phyloP scores from a whole-genome alignment of 2,888 invertebrate genomes.

The Alviniconcha strummeri region DNA sequence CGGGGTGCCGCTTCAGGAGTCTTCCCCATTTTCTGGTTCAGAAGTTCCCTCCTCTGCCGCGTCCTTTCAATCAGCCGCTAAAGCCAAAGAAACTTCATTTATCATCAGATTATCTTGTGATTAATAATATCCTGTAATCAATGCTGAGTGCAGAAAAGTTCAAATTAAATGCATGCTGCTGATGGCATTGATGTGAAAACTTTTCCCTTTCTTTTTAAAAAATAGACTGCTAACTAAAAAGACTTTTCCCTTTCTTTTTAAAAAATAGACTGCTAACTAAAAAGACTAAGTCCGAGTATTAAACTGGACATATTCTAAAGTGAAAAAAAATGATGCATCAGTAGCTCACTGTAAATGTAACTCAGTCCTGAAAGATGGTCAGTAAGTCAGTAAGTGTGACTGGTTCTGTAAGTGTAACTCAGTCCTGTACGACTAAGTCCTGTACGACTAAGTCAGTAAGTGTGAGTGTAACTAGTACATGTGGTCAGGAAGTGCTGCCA shows the following conservation, averaged over 20 bases:
- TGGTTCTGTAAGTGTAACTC: too few species aligned
- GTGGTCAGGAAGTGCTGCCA: too few species aligned
- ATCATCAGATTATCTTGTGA: neutral
- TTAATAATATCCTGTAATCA: neutral
- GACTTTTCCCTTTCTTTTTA: too few species aligned
- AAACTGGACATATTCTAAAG: too few species aligned
- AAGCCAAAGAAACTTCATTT: neutral
- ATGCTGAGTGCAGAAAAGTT: neutral
- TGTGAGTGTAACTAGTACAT: too few species aligned
- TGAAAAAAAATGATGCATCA: too few species aligned
- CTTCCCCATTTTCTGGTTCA: slow-evolving; percentile 63
- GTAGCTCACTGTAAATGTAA: too few species aligned
- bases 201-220: neutral
- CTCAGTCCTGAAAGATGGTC: too few species aligned
- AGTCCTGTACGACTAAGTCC: too few species aligned
- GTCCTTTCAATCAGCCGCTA: slow-evolving; percentile 62
- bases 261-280: too few species aligned
- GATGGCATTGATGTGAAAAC: neutral
- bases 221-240: neutral
- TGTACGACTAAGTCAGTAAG: too few species aligned
- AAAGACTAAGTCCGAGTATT: neutral
- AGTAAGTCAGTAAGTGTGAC: too few species aligned
- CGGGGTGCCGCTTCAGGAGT: slow-evolving; percentile 65
- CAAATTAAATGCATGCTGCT: neutral
- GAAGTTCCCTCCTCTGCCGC: slow-evolving; percentile 59